Conservation (phyloP, 2,888 invertebrate species). For the Lasius platythorax region DNA sequence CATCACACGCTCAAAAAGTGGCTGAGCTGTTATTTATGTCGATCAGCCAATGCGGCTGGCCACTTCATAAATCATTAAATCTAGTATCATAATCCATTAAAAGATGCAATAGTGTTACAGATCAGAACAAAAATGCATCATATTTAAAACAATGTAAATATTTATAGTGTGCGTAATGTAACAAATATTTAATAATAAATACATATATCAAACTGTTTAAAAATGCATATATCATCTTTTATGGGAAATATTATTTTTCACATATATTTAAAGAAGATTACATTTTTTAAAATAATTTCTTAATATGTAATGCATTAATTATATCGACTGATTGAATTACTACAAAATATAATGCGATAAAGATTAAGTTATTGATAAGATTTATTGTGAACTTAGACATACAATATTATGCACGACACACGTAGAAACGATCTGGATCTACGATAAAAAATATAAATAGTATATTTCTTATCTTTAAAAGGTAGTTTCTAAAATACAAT, state of each 20-base stretch:
- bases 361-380: neutral
- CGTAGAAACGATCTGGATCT: neutral
- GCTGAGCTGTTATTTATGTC: conserved; percentile 74
- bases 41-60: conserved; percentile 49
- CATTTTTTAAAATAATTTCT: neutral
- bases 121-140: conserved; percentile 57
- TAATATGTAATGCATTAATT: neutral
- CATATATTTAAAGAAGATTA: neutral
- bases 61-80: conserved; percentile 70
- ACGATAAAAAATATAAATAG: neutral
- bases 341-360: neutral
- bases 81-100: conserved; percentile 60
- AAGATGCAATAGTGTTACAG: conserved; percentile 65
- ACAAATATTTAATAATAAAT: conserved; percentile 42
- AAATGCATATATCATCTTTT: conserved; percentile 16
- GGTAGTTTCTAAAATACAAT: neutral
- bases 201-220: neutral
- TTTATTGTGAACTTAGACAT: neutral
- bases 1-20: conserved; percentile 69
- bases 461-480: too few species aligned
- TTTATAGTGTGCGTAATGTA: neutral
- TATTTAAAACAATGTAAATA: conserved; percentile 4
- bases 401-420: neutral
- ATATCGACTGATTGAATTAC: neutral
- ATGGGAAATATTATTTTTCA: neutral